These are phyloP conservation scores for Palythoa grandiflora DNA, from an alignment of 92 coral and sea anemone species.

Conservation along the genomic window DNA sequence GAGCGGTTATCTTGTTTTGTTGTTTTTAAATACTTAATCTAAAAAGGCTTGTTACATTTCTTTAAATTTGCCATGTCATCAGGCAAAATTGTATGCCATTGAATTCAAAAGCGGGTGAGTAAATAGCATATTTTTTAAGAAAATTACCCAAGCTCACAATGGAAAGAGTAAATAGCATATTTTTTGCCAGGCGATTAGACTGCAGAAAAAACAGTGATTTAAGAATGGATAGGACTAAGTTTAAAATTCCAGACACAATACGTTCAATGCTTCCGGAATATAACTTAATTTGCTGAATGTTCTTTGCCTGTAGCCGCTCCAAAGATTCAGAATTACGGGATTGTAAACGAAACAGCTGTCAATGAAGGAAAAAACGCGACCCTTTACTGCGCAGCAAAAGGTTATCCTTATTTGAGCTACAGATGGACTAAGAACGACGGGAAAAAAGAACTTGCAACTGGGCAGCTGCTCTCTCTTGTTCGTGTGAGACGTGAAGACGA, in stretches of 20 bases:
- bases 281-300: neutral
- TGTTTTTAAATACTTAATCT: no score
- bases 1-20: no score
- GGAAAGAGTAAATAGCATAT: no score
- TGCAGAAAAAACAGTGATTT: no score
- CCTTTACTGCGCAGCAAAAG: conserved; percentile 30
- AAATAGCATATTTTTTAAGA: no score
- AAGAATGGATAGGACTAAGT: neutral
- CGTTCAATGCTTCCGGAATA: neutral
- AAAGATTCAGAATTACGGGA: neutral
- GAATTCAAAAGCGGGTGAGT: no score
- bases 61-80: no score
- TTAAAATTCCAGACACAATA: neutral
- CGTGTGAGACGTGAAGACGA: conserved; percentile 3
- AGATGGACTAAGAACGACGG: neutral
- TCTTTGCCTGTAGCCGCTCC: conserved; percentile 3
- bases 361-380: neutral
- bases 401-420: conserved; percentile 37
- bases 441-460: neutral
- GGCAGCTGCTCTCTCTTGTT: conserved; percentile 4
- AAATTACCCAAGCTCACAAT: no score
- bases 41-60: no score
- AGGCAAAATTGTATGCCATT: no score
- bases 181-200: no score
- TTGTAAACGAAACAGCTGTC: conserved; percentile 8